phyloP scores from a whole-genome alignment of 1,140 invertebrate species.

The Amphibalanus amphitrite region DNA sequence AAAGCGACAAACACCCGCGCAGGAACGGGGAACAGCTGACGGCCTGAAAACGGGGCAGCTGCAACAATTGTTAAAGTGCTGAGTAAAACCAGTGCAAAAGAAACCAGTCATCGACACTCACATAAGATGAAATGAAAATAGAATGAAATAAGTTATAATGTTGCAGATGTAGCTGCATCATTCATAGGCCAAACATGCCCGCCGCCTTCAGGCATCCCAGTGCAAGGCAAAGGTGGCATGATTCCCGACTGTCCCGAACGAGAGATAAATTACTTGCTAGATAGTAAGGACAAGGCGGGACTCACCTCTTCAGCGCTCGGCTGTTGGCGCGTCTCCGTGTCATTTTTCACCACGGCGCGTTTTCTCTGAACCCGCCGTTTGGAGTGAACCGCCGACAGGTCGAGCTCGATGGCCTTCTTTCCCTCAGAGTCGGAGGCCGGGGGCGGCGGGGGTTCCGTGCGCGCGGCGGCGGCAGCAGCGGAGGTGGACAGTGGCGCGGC shows the following conservation, averaged over 20 bases:
- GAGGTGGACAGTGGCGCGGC: background rate
- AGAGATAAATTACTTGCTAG: no score
- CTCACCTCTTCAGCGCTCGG: background rate
- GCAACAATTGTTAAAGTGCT: no score
- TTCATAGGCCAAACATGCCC: background rate
- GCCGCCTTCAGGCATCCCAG: no score
- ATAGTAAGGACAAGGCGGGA: no score
- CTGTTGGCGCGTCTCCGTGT: background rate
- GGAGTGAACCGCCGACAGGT: background rate
- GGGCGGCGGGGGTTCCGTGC: no score
- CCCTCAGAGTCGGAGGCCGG: background rate
- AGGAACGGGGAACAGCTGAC: no score
- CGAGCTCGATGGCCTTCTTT: background rate
- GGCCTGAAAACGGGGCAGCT: no score
- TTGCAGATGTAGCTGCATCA: no score
- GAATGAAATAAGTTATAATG: background rate
- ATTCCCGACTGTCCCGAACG: no score
- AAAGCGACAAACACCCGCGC: background rate
- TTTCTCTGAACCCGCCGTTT: background rate
- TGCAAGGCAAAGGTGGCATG: no score
- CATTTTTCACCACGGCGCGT: background rate
- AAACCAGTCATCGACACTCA: background rate
- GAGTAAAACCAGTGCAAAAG: no score
- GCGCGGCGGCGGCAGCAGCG: no score
- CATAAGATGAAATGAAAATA: background rate